These are phyloP conservation scores for Anthophora plumipes DNA, from an alignment of 2,888 invertebrate species.

Conservation along the genomic window DNA sequence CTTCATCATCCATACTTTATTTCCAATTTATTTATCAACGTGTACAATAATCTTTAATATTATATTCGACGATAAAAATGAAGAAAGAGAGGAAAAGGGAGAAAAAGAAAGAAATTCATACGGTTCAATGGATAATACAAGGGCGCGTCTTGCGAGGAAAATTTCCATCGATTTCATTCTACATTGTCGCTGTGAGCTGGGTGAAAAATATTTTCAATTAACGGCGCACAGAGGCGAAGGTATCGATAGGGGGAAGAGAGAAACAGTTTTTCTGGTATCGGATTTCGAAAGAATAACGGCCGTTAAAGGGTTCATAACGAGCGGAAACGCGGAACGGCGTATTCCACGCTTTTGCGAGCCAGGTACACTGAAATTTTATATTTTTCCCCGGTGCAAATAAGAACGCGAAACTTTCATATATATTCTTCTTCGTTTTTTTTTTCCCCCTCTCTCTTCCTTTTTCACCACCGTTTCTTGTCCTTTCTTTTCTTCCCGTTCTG, in stretches of 20 bases:
- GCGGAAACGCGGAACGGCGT: slow-evolving; percentile 56
- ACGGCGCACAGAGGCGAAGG: slow-evolving; percentile 41
- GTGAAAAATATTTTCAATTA: slow-evolving; percentile 66
- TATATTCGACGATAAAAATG: too few relatives aligned
- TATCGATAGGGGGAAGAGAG: slow-evolving; percentile 50
- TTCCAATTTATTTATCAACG: too few relatives aligned
- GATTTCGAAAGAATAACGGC: slow-evolving; percentile 69
- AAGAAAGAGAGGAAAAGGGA: too few relatives aligned
- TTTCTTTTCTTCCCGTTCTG: not conserved
- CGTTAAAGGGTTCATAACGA: slow-evolving; percentile 65
- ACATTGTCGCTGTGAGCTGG: slow-evolving; percentile 33
- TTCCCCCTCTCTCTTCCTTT: not conserved
- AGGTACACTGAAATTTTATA: slow-evolving; percentile 68
- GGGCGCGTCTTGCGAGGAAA: slow-evolving; percentile 9
- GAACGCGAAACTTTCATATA: slow-evolving; percentile 62
- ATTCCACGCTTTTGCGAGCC: slow-evolving; percentile 61
- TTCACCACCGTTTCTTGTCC: not conserved
- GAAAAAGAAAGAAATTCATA: not conserved
- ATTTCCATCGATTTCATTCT: slow-evolving; percentile 41
- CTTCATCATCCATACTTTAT: too few relatives aligned
- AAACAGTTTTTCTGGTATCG: slow-evolving; percentile 62
- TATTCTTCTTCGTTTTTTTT: slow-evolving; percentile 43
- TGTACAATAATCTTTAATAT: too few relatives aligned
- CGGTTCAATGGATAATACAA: not conserved
- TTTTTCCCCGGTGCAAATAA: slow-evolving; percentile 65